Percentiles rank a stretch among this genome's conserved stretches.
These are phyloP conservation scores for Rhinoptilus africanus DNA, from an alignment of 2,113 vertebrate species.

Conservation along the genomic window DNA sequence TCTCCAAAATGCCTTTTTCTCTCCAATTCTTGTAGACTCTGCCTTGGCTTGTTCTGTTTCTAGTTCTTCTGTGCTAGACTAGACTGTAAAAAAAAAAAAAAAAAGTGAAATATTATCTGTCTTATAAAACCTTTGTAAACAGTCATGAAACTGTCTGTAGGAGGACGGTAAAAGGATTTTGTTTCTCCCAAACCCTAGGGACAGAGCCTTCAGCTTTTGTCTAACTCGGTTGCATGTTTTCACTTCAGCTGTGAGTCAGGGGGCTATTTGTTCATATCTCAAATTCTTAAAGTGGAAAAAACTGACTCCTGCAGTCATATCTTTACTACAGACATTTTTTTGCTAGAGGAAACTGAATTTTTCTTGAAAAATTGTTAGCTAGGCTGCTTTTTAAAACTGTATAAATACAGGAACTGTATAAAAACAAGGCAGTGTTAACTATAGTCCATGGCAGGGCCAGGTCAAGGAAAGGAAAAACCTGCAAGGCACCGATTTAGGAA, in stretches of 20 bases:
- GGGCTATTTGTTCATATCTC: background rate
- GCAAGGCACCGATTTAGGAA: background rate
- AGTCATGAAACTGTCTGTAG: background rate
- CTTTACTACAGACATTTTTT: background rate
- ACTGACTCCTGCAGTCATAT: background rate
- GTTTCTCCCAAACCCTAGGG: background rate
- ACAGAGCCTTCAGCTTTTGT: background rate
- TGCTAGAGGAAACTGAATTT: background rate
- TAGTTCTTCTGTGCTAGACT: background rate
- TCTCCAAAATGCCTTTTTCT: background rate
- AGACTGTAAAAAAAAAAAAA: background rate
- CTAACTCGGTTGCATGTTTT: background rate
- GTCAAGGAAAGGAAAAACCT: background rate
- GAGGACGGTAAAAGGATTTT: background rate
- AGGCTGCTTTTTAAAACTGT: background rate
- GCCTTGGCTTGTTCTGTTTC: background rate
- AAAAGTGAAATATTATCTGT: background rate
- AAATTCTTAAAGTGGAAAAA: constrained; percentile 20
- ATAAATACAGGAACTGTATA: background rate
- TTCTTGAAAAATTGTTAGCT: background rate
- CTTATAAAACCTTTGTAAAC: background rate
- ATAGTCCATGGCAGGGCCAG: background rate
- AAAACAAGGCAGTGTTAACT: background rate
- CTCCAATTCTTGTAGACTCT: background rate
- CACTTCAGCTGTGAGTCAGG: background rate